These are phyloP conservation scores for Phoenoteleia sp. DNA, from an alignment of 2,888 invertebrate species.

Conservation along the genomic window DNA sequence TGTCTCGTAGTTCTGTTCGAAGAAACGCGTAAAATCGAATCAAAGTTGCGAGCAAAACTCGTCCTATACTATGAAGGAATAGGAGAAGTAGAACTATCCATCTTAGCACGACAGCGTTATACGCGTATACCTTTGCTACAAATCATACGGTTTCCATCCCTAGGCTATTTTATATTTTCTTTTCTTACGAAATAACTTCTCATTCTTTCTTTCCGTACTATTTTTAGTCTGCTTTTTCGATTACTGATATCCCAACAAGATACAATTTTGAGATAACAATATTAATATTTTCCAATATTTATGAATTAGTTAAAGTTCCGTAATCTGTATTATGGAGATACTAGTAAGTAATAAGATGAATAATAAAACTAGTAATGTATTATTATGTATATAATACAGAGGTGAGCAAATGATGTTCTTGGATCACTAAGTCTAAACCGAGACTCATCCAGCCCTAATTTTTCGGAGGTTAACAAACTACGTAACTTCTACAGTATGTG, in stretches of 20 bases:
- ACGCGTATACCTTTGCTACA: slow-evolving; percentile 73
- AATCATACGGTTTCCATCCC: slow-evolving; percentile 74
- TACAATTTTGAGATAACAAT: slow-evolving; percentile 63
- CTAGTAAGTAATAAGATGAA: too few relatives aligned
- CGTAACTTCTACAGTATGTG: too few relatives aligned
- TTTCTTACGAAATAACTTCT: slow-evolving; percentile 38
- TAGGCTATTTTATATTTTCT: slow-evolving; percentile 49
- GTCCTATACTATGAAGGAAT: slow-evolving; percentile 32
- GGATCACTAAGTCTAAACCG: too few relatives aligned
- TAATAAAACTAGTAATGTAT: too few relatives aligned
- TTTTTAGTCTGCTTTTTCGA: slow-evolving; percentile 24
- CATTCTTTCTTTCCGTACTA: slow-evolving; percentile 11
- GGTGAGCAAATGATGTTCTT: too few relatives aligned
- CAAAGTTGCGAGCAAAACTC: slow-evolving; percentile 51
- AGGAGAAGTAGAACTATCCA: slow-evolving; percentile 74
- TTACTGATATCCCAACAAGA: slow-evolving; percentile 61
- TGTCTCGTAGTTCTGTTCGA: slow-evolving; percentile 6
- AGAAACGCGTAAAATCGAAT: slow-evolving; percentile 41
- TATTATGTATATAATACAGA: too few relatives aligned
- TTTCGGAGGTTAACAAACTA: too few relatives aligned
- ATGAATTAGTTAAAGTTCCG: too few relatives aligned
- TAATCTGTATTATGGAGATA: too few relatives aligned
- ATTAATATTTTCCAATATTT: too few relatives aligned
- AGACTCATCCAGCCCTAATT: too few relatives aligned
- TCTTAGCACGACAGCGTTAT: slow-evolving; percentile 75